Conservation (phyloP, 1,140 invertebrate species). For the Heliconius melpomene region DNA sequence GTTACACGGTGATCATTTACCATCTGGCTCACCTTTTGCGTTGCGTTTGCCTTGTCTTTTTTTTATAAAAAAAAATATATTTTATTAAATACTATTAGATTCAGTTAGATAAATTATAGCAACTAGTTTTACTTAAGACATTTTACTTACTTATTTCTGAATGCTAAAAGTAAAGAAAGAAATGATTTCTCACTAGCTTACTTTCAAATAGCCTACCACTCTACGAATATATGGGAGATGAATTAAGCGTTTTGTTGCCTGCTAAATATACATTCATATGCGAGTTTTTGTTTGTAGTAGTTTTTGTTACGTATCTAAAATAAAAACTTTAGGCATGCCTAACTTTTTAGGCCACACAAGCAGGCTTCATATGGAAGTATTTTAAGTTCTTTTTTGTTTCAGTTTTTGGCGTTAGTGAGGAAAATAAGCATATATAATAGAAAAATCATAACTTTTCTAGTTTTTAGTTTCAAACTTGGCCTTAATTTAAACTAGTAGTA, state of each 20-base stretch:
- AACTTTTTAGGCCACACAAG: constrained; percentile 10
- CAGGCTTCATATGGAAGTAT: background rate
- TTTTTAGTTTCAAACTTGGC: too few species aligned
- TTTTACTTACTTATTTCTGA: too few species aligned
- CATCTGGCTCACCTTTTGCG: too few species aligned
- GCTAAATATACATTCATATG: background rate
- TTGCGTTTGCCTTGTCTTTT: too few species aligned
- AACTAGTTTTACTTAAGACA: too few species aligned
- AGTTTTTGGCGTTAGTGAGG: background rate
- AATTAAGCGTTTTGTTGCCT: background rate
- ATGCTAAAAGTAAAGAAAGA: background rate
- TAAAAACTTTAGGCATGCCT: constrained; percentile 4
- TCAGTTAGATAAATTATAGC: too few species aligned
- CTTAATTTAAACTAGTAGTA: too few species aligned
- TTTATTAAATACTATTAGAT: too few species aligned
- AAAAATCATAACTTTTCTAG: background rate
- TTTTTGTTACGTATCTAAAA: constrained; percentile 4
- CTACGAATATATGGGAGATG: background rate
- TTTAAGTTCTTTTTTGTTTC: background rate
- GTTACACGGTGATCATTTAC: too few species aligned
- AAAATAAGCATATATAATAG: background rate
- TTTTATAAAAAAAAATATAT: too few species aligned
- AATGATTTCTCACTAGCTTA: background rate
- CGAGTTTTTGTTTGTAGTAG: background rate
- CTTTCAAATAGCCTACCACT: background rate